Conservation (phyloP, 2,797 vertebrate genomes). For the Paguma larvata region DNA sequence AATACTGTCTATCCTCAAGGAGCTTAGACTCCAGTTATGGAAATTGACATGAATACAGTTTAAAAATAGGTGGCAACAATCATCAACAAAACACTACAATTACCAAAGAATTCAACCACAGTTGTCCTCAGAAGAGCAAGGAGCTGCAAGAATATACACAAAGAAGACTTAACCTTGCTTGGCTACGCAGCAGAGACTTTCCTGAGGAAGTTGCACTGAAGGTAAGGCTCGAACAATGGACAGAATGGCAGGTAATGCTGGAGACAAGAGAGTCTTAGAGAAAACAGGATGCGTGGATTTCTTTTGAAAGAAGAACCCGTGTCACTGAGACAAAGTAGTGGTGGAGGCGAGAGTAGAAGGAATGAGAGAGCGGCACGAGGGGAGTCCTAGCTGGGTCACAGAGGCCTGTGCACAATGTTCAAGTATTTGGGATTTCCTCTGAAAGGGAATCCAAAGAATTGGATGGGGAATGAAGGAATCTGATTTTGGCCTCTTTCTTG, state of each 20-base stretch:
- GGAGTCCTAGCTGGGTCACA: background rate
- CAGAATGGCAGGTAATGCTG: background rate
- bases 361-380: background rate
- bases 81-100: background rate
- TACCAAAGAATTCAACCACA: background rate
- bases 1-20: background rate
- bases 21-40: background rate
- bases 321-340: background rate
- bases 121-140: background rate
- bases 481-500: background rate
- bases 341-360: background rate
- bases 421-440: background rate
- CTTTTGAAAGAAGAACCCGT: background rate
- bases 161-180: background rate
- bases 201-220: background rate
- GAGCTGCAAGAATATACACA: background rate
- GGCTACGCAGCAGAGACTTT: background rate
- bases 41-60: background rate
- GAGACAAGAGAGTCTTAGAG: background rate
- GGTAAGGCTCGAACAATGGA: background rate
- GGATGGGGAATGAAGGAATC: background rate
- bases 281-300: background rate
- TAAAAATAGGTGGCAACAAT: background rate
- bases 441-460: background rate
- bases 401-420: background rate